These are phyloP conservation scores for Chrysochloris asiatica DNA, from an alignment of 2,113 vertebrate genomes.

Conservation along the genomic window DNA sequence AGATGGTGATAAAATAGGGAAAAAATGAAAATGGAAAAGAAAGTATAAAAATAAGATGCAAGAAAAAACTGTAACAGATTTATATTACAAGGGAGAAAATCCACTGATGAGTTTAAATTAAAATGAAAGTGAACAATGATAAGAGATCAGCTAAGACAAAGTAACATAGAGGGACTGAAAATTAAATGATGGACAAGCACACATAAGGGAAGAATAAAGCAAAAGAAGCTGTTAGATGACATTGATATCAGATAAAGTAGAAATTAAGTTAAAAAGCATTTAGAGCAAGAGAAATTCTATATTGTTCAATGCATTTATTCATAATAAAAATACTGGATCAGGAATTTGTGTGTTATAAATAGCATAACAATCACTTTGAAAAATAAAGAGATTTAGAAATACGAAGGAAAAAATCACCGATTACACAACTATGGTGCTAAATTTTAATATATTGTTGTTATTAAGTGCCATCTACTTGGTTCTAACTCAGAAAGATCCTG, in stretches of 20 bases:
- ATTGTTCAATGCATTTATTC: neutral
- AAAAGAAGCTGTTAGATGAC: neutral
- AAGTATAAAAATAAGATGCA: neutral
- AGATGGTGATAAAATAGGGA: neutral
- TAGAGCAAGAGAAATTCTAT: neutral
- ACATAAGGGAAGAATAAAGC: neutral
- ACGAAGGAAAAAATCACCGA: neutral
- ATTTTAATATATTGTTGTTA: too few species aligned
- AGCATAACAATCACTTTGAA: neutral
- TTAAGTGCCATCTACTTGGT: too few species aligned
- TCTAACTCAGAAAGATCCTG: too few species aligned
- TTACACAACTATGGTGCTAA: accelerated
- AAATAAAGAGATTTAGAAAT: neutral
- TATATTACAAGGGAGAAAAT: neutral
- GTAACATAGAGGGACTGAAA: neutral
- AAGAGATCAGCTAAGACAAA: neutral
- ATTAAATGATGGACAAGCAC: neutral
- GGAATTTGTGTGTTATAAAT: neutral
- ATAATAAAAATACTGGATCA: neutral
- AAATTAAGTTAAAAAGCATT: neutral
- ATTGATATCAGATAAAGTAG: neutral
- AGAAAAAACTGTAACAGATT: conserved; percentile 1
- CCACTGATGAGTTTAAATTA: neutral
- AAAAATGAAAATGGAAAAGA: neutral
- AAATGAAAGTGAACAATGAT: neutral